Base-by-base conservation (phyloP, 2,888 invertebrate genomes). In the Colletes collaris region DNA sequence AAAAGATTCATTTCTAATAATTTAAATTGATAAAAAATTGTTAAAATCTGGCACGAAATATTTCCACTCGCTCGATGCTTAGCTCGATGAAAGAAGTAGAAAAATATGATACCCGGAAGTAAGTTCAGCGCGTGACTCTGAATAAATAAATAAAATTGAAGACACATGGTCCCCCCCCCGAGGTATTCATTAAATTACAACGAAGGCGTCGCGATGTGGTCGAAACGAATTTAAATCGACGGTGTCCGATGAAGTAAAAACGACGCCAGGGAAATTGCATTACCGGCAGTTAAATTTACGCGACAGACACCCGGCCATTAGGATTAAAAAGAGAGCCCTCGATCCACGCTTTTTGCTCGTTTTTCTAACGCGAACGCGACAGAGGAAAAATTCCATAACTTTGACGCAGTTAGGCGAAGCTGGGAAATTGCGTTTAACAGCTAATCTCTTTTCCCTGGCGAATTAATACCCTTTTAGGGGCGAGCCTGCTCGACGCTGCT, bases 221-320 rank as follows among this genome's bases (percentile, higher is more conserved):
- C 73, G n/a, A 35, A 58, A 65, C 66, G 65, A 65, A 65, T 64
- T 79, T 64, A 79, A 64, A 58, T 46, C 52, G 66, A 37, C 56
- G 16, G 19, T 35, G 71, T 27, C 53, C 63, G 63, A 70, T 67
- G 71, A 71, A 53, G 63, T n/a, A 67, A 79, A 79, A 77, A 71
- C 58, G 58, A 46, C 44, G 8, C 50, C 53, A 13, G 10, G 71
- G 50, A 63, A 77, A 79, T 79, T 68, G 40, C 71, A 59, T 77
- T 77, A 66, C 10, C 72, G 66, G 63, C 72, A 64, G 77, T 77
- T 71, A 52, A 79, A 79, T 77, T 79, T 79, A 19, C 58, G 53
- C 62, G 66, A 56, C 65, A 66, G 70, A 60, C 76, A 35, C 66
- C 10, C 35, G 13, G 13, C 65, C 8, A 63, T 55, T 49, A 44